These are phyloP conservation scores for Ooceraea biroi DNA, from an alignment of 1,140 invertebrate species.

Conservation along the genomic window DNA sequence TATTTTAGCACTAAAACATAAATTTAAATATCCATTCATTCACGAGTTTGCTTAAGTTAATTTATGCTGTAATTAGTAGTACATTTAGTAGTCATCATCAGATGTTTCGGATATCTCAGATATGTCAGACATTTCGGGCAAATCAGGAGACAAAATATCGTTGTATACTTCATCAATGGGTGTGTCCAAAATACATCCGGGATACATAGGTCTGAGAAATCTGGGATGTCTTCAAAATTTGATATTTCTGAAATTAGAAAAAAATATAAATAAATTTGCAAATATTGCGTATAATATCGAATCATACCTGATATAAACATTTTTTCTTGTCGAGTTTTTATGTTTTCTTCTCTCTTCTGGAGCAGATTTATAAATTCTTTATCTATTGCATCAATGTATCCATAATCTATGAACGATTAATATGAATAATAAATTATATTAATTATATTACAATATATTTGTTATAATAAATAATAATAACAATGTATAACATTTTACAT, in stretches of 20 bases:
- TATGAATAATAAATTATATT: too few relatives aligned
- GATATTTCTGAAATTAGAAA: conserved; percentile 49
- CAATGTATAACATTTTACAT: too few relatives aligned
- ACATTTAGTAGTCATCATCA: conserved; percentile 34
- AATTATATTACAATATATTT: too few relatives aligned
- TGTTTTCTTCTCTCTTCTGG: conserved; percentile 34
- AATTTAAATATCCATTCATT: conserved; percentile 12
- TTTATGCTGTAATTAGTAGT: background rate
- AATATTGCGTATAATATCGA: background rate
- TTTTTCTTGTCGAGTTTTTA: conserved; percentile 60
- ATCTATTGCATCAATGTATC: conserved; percentile 44
- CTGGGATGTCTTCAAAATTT: conserved; percentile 14
- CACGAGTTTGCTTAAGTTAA: conserved; percentile 25
- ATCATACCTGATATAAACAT: conserved; percentile 72
- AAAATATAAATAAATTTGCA: conserved; percentile 18
- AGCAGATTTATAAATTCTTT: conserved; percentile 57
- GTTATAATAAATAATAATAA: too few relatives aligned
- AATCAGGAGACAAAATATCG: background rate
- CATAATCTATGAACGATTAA: conserved; percentile 49
- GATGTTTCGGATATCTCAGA: conserved; percentile 57
- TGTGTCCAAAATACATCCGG: background rate
- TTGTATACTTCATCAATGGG: conserved; percentile 16
- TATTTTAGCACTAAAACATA: conserved; percentile 37
- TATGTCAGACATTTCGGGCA: too few relatives aligned
- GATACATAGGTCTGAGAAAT: too few relatives aligned